Conservation (phyloP, 2,888 invertebrate genomes). For the Hydrotaea diabolus region DNA sequence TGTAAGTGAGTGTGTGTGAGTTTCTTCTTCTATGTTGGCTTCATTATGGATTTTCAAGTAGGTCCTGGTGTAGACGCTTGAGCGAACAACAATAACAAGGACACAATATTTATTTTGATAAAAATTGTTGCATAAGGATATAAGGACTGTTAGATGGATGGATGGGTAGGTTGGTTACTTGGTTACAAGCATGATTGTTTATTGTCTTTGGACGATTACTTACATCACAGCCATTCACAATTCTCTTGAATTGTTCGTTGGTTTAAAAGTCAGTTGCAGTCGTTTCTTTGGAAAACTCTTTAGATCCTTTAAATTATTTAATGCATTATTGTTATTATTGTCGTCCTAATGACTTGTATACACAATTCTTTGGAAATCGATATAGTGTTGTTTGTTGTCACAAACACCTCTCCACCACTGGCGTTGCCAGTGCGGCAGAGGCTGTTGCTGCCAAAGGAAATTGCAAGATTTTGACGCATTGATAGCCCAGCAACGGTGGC, state of each 20-base stretch:
- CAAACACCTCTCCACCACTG: constrained; percentile 20
- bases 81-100: background rate
- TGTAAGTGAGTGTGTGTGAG: background rate
- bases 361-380: constrained; percentile 58
- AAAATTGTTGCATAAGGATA: constrained; percentile 34
- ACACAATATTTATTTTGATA: constrained; percentile 36
- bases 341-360: constrained; percentile 65
- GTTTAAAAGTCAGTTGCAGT: constrained; percentile 60
- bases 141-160: too few species aligned
- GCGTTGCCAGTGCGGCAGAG: constrained; percentile 37
- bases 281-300: constrained; percentile 22
- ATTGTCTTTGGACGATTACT: constrained; percentile 49
- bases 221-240: constrained; percentile 33
- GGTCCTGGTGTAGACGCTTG: constrained; percentile 9
- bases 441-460: constrained; percentile 50
- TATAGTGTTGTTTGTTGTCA: constrained; percentile 34
- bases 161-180: background rate
- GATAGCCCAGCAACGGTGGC: constrained; percentile 53
- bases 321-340: constrained; percentile 42
- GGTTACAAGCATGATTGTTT: background rate
- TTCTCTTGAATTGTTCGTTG: constrained; percentile 34
- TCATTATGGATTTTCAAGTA: constrained; percentile 34
- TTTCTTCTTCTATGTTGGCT: background rate
- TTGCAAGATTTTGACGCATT: constrained; percentile 65
- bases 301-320: constrained; percentile 37